phyloP scores from a whole-genome alignment of 2,113 vertebrate species.

The Aplodontia rufa region DNA sequence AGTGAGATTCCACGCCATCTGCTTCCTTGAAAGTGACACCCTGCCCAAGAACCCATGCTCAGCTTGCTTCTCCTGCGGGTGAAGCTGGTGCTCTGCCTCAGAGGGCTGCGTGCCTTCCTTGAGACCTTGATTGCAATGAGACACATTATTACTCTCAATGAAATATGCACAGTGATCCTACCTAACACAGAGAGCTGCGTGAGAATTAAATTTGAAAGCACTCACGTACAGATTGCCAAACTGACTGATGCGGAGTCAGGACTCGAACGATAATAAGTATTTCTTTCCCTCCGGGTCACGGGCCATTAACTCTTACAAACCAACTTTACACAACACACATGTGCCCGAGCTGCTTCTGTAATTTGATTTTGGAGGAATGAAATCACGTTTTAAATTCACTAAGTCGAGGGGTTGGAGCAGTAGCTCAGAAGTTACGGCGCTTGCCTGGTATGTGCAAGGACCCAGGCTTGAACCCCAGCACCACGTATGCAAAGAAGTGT shows the following conservation, averaged over 20 bases:
- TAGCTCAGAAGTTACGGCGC: too few relatives aligned
- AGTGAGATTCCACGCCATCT: fast-evolving
- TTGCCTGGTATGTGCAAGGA: too few relatives aligned
- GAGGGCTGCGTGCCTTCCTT: background rate
- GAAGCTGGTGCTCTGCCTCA: fast-evolving
- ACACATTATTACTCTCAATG: background rate
- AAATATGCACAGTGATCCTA: too few relatives aligned
- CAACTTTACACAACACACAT: fast-evolving
- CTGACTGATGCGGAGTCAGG: background rate
- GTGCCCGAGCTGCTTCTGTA: fast-evolving
- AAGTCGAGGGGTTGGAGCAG: too few relatives aligned
- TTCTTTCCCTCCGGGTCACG: background rate
- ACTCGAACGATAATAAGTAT: too few relatives aligned
- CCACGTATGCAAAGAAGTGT: too few relatives aligned
- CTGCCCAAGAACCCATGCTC: fast-evolving
- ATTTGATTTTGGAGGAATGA: background rate
- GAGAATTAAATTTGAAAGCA: background rate
- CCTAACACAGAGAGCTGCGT: background rate
- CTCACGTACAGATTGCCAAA: fast-evolving
- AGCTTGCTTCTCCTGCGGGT: fast-evolving
- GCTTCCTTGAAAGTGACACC: background rate
- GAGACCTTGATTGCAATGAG: fast-evolving
- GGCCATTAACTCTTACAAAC: too few relatives aligned
- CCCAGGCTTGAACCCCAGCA: too few relatives aligned
- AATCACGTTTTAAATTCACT: background rate